Base-by-base conservation (phyloP, 2,113 vertebrate genomes). In the Antigone vipio region DNA sequence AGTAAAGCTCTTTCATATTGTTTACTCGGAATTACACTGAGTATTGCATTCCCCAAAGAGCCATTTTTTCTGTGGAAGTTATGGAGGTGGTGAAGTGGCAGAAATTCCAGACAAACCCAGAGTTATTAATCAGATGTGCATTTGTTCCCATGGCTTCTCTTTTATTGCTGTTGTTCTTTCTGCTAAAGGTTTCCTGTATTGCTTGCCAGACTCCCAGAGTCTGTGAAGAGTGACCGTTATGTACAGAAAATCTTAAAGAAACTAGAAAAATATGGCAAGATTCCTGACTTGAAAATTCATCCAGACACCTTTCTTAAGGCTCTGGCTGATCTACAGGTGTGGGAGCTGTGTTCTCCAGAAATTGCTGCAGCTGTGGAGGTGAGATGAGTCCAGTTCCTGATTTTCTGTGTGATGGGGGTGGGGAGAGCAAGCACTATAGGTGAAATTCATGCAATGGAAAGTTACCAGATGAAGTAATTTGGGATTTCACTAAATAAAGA, bases 331-430 rank as follows among this genome's bases (percentile, higher is more conserved):
- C 96, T 99, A 22, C 97, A 97, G 29, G 42, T 83, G 9, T 98
- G 98, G 98, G 98, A 99, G 53, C 96, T 98, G 38, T 98, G 98
- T 72, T 98, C 97, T 82, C 97, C 98, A 2, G 98, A 98, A 56
- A 59, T 98, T 9, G 98, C 98, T 38, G 98, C 98, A 75, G 98
- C 98, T 75, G 96, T 98, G 10, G 98, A 98, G 98, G 98, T 98
- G 76, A 97, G 34, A 44, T 15, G 27, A 66, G 40, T 15, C 58
- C 24, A 52, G 22, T 21, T 42, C 32, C 52, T 63, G 38, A 52
- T 64, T 24, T 16, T 64, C 20, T 82, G 35, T 58, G n/a, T 24
- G 52, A 16, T 59, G 30, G 74, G 40, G 19, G 23, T 75, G 62
- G 58, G 49, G 40, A 96, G 15, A 72, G 3, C 52, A 89, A 66